phyloP scores from a whole-genome alignment of 2,113 vertebrate genomes.

The Arothron firmamentum region DNA sequence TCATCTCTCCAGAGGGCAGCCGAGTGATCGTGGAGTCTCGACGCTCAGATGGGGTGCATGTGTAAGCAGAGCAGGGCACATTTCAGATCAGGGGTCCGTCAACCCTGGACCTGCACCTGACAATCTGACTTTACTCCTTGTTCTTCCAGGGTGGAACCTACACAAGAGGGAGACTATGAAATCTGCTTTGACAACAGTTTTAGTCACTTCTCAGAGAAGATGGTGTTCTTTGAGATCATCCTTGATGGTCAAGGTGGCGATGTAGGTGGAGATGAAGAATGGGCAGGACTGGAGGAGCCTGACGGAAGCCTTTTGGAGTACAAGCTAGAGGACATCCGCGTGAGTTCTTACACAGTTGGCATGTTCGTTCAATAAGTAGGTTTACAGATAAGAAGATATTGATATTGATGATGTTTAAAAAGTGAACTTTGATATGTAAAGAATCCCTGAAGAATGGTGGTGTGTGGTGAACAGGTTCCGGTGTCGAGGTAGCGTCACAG shows the following conservation, averaged over 20 bases:
- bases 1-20: constrained; percentile 78
- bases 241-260: constrained; percentile 69
- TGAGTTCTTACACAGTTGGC: constrained; percentile 36
- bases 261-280: constrained; percentile 75
- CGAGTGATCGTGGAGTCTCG: constrained; percentile 75
- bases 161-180: constrained; percentile 83
- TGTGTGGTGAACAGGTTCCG: too few species aligned
- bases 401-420: neutral
- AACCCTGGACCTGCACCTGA: neutral
- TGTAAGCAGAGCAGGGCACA: constrained; percentile 67
- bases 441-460: too few species aligned
- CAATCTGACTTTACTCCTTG: constrained; percentile 3
- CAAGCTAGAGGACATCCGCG: constrained; percentile 88
- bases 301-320: constrained; percentile 83
- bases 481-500: too few species aligned
- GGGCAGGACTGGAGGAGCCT: constrained; percentile 77
- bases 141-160: constrained; percentile 80
- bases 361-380: too few species aligned
- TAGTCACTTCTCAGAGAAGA: constrained; percentile 88
- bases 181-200: constrained; percentile 93
- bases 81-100: too few species aligned
- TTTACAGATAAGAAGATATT: neutral
- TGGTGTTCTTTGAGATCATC: constrained; percentile 91
- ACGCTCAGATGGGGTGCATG: constrained; percentile 83
- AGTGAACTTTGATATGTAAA: too few species aligned